Base-by-base conservation (phyloP, 2,797 vertebrate genomes). In the Gouania willdenowi region DNA sequence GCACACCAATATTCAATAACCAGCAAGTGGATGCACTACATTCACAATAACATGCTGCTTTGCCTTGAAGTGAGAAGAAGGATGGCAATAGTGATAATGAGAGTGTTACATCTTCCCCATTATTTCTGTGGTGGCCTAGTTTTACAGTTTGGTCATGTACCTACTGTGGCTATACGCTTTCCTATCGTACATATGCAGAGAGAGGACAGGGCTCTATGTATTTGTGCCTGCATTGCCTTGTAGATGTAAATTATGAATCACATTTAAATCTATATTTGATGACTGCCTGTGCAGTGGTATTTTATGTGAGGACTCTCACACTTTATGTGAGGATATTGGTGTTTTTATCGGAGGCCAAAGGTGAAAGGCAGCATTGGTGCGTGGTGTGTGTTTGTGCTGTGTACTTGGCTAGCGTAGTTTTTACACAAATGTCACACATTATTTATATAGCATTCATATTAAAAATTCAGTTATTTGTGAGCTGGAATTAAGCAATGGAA, bases 231-330 rank as follows among this genome's bases (percentile, higher is more conserved):
- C 52, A 52, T 49, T 50, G 55, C 26, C 58, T 53, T 72, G 66
- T 75, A 43, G 42, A 51, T 64, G 30, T 82, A 61, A 82, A 79
- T 82, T 71, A 77, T 77, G 47, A 57, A 82, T 35, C 27, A 58
- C 34, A 33, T 64, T 66, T 72, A 17, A 51, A 75, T 82, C 54
- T 56, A 77, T 79, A 77, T 79, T 82, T 82, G 47, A 79, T 77
- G 71, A 67, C 52, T 42, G 32, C 39, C 26, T 68, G 61, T 11
- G 12, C 10, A 0, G 5, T 1, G 24, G 16, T 5, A 9, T 27
- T 38, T 30, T 18, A 26, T 44, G 17, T 21, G 5, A 5, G n/a
- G n/a, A n/a, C n/a, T n/a, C n/a, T n/a, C n/a, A n/a, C n/a, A n/a
- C n/a, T n/a, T 11, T 39, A 24, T 20, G 8, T 17, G 13, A 28